Evolutionary conservation across 2,113 vertebrate species (phyloP), one percentile per base, ranked within the genome.

Genomic region (Nothoprocta perdicaria): DNA sequence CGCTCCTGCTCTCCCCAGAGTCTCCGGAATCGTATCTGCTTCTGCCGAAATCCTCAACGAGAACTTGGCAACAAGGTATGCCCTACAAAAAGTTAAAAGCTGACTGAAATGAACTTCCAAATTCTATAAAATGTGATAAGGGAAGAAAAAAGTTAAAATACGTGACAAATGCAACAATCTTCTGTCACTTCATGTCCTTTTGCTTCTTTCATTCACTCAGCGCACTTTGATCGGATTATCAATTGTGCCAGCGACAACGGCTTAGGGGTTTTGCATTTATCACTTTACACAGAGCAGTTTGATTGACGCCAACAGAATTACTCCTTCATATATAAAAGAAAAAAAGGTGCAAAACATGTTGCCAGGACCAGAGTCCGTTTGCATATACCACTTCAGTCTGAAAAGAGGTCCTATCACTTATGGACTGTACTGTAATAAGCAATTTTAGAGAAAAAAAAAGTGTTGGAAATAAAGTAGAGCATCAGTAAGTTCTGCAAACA

Each of bases 241-340:
- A 86, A 58, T 2, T 62, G 67, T n/a, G 65, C 23, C 71, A 84
- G 48, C 53, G 82, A 50, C 58, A 33, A 2, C 29, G 40, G 73
- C 48, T 61, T 68, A 75, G 26, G 31, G 72, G 58, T 79, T 24
- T 38, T 38, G 35, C 58, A 62, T 31, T 79, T 40, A 72, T n/a
- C 55, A 58, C 79, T 66, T 76, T 82, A 90, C 74, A 84, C 41
- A 27, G 78, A 58, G 75, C 69, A 62, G 86, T 80, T 91, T 72
- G 69, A 76, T 35, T 21, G 48, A 94, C 53, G 53, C 78, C 66
- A 95, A 48, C n/a, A 79, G 17, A 88, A 83, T 10, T 29, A 45
- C 22, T 88, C 11, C 52, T 55, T 55, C 14, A 55, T 8, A 22
- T 27, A 55, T 40, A 41, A 58, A 55, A 69, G 7, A 55, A 83